These are phyloP conservation scores for Poecilobothrus nobilitatus DNA, from an alignment of 2,888 invertebrate species.

Conservation along the genomic window DNA sequence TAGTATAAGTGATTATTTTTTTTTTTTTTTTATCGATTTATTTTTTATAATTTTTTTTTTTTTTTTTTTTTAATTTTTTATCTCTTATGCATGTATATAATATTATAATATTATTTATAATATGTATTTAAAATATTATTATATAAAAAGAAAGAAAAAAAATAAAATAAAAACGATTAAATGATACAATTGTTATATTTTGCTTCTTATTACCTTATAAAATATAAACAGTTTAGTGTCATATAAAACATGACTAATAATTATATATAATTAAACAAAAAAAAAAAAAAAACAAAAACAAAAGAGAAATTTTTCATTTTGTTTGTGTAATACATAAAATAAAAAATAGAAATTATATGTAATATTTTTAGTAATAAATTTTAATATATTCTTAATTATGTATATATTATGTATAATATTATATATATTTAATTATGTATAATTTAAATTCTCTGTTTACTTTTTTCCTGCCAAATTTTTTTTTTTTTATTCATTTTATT, in stretches of 20 bases:
- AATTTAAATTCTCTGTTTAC: too few relatives aligned
- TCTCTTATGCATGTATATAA: too few relatives aligned
- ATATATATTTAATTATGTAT: too few relatives aligned
- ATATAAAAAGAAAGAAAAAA: too few relatives aligned
- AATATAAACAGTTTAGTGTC: conserved; percentile 3
- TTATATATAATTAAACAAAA: not conserved
- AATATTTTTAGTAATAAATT: not conserved
- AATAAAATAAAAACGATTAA: too few relatives aligned
- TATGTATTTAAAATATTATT: too few relatives aligned
- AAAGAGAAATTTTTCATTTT: not conserved
- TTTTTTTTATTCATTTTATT: too few relatives aligned
- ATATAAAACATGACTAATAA: conserved; percentile 9
- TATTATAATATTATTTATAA: too few relatives aligned
- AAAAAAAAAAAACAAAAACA: not conserved
- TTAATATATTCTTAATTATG: not conserved
- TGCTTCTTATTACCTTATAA: not conserved
- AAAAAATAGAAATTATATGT: not conserved
- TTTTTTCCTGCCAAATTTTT: too few relatives aligned
- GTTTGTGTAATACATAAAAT: not conserved
- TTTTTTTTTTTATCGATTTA: not conserved
- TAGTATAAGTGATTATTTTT: not conserved
- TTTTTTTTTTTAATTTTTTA: not conserved
- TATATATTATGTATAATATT: not conserved
- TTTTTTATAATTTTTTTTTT: not conserved
- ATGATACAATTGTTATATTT: not conserved